Evolutionary conservation across 2,113 vertebrate species (phyloP).

Genomic region (Dasypus novemcinctus): DNA sequence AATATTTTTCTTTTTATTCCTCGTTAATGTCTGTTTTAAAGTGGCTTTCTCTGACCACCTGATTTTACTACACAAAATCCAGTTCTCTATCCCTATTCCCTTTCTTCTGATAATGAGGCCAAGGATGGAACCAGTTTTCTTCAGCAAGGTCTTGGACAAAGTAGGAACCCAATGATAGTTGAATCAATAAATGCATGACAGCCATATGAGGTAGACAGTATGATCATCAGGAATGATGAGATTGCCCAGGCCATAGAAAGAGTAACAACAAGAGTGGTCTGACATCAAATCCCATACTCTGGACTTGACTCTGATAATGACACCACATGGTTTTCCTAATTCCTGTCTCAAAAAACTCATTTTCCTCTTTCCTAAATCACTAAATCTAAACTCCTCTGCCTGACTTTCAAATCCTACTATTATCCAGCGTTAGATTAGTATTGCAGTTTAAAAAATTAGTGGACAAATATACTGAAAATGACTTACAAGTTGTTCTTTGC

Average conservation of each 20-base stretch:
- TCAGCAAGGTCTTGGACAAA: neutral
- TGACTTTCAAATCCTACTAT: conserved; percentile 14
- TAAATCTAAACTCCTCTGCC: conserved; percentile 55
- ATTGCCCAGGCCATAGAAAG: neutral
- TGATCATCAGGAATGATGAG: neutral
- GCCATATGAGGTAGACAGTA: neutral
- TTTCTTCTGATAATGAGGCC: neutral
- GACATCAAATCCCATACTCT: neutral
- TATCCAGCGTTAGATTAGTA: neutral
- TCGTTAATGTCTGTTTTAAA: neutral
- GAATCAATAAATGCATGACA: neutral
- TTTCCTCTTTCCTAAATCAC: conserved; percentile 54
- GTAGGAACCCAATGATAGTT: neutral
- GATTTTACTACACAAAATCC: neutral
- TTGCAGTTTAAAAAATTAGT: neutral
- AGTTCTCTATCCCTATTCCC: neutral
- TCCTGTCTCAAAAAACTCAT: conserved; percentile 52
- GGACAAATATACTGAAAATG: neutral
- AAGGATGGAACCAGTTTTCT: neutral
- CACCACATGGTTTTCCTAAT: conserved; percentile 32
- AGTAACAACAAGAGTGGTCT: neutral
- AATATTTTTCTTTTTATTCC: neutral
- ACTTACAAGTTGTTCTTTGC: neutral
- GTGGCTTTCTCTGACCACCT: neutral
- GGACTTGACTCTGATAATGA: neutral